Conservation (phyloP, 2,113 vertebrate genomes). For the Boleophthalmus pectinirostris region DNA sequence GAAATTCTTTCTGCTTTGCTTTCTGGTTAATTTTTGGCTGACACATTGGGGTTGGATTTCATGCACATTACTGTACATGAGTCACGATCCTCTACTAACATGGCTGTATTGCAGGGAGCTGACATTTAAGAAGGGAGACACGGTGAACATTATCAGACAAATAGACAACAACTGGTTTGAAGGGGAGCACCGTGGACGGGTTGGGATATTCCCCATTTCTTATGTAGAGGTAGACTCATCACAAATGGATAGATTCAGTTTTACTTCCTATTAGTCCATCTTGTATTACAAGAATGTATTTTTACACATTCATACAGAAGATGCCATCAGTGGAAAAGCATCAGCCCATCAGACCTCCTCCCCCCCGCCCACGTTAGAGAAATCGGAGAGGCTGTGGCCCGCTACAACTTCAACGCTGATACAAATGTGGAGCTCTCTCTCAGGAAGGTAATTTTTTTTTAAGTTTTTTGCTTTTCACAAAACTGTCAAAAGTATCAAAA, state of each 20-base stretch:
- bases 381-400: constrained; percentile 93
- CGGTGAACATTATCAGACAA: constrained; percentile 95
- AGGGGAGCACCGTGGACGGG: constrained; percentile 88
- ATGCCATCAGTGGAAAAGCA: constrained; percentile 86
- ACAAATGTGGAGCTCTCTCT: constrained; percentile 96
- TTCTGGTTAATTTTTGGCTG: constrained; percentile 18
- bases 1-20: neutral
- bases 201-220: constrained; percentile 96
- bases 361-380: constrained; percentile 91
- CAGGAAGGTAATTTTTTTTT: constrained; percentile 87
- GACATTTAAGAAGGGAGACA: constrained; percentile 96
- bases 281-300: neutral
- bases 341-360: constrained; percentile 91
- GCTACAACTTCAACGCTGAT: constrained; percentile 95
- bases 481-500: neutral
- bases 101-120: constrained; percentile 87
- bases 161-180: constrained; percentile 99
- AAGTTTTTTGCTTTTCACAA: neutral
- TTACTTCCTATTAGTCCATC: neutral
- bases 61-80: neutral
- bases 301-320: constrained; percentile 75
- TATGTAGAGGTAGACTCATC: constrained; percentile 87
- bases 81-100: constrained; percentile 6
- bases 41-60: constrained; percentile 8
- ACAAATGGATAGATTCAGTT: neutral